Base-by-base conservation (phyloP, 37 sponge, comb jelly and placozoan species). In the Hormiphora californensis region DNA sequence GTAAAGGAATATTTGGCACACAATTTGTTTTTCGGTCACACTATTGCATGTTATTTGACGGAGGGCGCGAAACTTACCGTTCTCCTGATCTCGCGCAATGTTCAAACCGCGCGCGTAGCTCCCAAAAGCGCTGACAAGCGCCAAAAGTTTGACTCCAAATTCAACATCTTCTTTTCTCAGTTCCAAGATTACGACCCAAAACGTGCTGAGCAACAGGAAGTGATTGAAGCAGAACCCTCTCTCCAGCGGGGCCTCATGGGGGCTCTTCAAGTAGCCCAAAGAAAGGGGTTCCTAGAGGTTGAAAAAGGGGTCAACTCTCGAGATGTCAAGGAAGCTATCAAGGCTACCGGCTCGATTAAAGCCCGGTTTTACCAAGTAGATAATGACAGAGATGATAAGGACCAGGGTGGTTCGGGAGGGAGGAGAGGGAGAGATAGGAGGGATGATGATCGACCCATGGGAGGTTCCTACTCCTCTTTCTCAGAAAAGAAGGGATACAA, bases 401-500 rank as follows among this genome's bases (percentile, higher is more conserved):
- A 73, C 46, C n/a, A 43, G 2, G n/a, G n/a, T n/a, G n/a, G n/a
- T n/a, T n/a, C n/a, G n/a, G n/a, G n/a, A n/a, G n/a, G n/a, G n/a
- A n/a, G n/a, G n/a, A n/a, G n/a, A n/a, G n/a, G n/a, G n/a, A n/a
- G n/a, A n/a, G n/a, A n/a, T n/a, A 43, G 81, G 3, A 43, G 81
- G 0, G 46, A 46, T 43, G 54, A 86, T 33, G 62, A 63, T 19
- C 55, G 55, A 0, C 53, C 46, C 0, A 39, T 69, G 7, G 28
- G 63, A 0, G 28, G 86, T 9, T 87, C 86, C 3, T 49, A 54
- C 1, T 63, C 73, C 78, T 65, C 78, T 30, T 96, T 96, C 63
- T 87, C 91, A n/a, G 97, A 96, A 63, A 94, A 94, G 92, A 91
- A 90, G 63, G 89, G 85, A 44, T 97, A 97, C 73, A 46, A 43